phyloP scores from a whole-genome alignment of 2,113 vertebrate species.

The Anser cygnoides region DNA sequence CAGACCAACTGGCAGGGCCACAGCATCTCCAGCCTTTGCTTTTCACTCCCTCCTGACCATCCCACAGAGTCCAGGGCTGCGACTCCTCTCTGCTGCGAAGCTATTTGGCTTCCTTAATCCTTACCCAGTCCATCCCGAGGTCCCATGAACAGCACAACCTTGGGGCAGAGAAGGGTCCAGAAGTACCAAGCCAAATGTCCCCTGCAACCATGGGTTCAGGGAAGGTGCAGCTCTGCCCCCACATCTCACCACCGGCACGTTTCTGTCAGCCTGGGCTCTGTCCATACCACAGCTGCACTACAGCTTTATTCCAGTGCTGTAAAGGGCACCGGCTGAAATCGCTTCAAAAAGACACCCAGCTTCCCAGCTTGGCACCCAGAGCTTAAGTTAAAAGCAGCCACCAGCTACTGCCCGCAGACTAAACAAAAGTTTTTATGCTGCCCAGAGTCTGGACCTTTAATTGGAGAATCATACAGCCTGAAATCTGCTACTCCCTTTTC shows the following conservation, averaged over 20 bases:
- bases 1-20: accelerated
- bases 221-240: background rate
- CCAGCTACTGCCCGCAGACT: background rate
- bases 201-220: accelerated
- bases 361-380: background rate
- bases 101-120: background rate
- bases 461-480: background rate
- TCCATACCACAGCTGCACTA: accelerated
- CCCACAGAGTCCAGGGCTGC: accelerated
- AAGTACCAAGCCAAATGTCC: background rate
- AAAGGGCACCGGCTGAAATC: background rate
- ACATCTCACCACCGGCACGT: accelerated
- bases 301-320: background rate
- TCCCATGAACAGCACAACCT: background rate
- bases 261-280: background rate
- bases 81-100: background rate
- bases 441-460: background rate
- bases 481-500: background rate
- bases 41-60: background rate
- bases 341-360: background rate
- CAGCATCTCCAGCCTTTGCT: background rate
- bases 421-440: background rate
- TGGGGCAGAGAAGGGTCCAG: accelerated
- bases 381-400: background rate
- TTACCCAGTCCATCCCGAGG: background rate